Evolutionary conservation across 2,113 vertebrate species (phyloP).

Genomic region (Felis chaus): DNA sequence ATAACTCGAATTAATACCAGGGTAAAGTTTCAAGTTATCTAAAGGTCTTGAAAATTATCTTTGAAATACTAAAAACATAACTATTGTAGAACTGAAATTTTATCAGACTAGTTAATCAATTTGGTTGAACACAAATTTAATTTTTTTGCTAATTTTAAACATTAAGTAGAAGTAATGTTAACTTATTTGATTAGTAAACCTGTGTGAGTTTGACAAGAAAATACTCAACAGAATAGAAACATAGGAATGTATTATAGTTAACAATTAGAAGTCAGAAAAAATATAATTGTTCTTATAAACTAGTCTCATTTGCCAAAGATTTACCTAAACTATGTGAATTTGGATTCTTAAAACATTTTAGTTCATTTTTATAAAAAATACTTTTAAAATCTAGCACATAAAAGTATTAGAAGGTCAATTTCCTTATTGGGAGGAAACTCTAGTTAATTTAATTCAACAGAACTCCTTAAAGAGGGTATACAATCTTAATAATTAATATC

Average conservation of each 20-base stretch:
- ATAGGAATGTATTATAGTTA: neutral
- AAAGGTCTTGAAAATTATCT: neutral
- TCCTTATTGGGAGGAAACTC: neutral
- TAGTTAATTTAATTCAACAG: neutral
- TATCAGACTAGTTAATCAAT: neutral
- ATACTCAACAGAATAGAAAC: neutral
- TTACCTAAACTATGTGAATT: neutral
- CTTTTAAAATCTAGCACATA: neutral
- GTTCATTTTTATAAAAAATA: neutral
- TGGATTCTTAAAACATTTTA: neutral
- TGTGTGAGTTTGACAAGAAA: neutral
- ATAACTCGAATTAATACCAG: neutral
- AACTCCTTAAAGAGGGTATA: neutral
- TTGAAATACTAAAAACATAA: neutral
- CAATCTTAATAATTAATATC: neutral
- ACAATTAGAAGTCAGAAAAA: neutral
- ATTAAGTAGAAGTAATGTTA: neutral
- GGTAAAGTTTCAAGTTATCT: neutral
- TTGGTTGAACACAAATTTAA: neutral
- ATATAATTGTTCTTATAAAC: neutral
- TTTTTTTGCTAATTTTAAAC: neutral
- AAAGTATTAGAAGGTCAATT: neutral
- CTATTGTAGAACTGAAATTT: neutral
- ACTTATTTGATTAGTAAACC: neutral
- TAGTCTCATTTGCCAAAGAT: neutral